Conservation (phyloP, 92 coral and sea anemone species). For the Palythoa grandiflora region DNA sequence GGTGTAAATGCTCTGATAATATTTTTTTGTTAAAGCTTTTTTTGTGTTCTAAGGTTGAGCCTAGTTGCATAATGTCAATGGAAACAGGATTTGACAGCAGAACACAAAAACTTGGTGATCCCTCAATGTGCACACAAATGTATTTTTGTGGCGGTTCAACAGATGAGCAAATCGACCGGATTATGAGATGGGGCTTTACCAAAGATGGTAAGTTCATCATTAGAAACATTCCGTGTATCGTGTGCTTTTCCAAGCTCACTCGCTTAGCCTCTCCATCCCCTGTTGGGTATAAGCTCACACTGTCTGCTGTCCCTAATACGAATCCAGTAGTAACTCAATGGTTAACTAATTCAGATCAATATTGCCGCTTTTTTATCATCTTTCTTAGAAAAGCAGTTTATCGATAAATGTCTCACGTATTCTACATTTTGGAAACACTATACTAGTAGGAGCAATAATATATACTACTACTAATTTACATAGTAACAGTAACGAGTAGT, state of each 20-base stretch:
- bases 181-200: conserved; percentile 78
- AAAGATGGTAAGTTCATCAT: conserved; percentile 65
- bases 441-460: too few relatives aligned
- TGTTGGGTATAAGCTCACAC: too few relatives aligned
- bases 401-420: too few relatives aligned
- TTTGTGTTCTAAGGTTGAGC: conserved; percentile 66
- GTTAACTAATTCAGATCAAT: too few relatives aligned
- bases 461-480: too few relatives aligned
- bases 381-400: too few relatives aligned
- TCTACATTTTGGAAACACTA: too few relatives aligned
- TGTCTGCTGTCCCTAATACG: too few relatives aligned
- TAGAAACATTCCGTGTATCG: background rate
- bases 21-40: background rate
- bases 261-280: background rate
- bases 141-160: conserved; percentile 76
- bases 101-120: conserved; percentile 65
- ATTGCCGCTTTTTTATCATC: too few relatives aligned
- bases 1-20: background rate
- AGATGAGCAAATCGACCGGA: conserved; percentile 64
- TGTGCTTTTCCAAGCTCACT: background rate
- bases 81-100: conserved; percentile 79
- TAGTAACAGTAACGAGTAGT: too few relatives aligned
- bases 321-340: too few relatives aligned
- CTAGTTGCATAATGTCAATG: conserved; percentile 76
- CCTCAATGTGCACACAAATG: conserved; percentile 75